Conservation (phyloP, 2,113 vertebrate species). For the Propithecus coquereli region DNA sequence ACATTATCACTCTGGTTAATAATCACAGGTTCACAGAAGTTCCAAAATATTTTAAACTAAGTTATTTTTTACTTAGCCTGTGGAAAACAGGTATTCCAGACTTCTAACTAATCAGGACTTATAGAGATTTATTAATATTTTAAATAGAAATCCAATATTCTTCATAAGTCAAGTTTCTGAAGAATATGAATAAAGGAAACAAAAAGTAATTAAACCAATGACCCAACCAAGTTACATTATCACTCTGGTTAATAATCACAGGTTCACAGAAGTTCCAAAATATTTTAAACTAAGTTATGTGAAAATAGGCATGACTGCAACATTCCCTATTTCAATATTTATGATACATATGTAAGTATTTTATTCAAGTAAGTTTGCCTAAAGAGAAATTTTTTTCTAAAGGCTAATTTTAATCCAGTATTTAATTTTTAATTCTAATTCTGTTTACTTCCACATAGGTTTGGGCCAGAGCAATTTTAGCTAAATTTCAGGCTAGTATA, state of each 20-base stretch:
- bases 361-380: not conserved
- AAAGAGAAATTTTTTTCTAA: constrained; percentile 2
- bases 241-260: not conserved
- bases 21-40: not conserved
- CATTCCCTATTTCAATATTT: not conserved
- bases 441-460: constrained; percentile 9
- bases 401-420: not conserved
- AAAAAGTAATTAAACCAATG: constrained; percentile 47
- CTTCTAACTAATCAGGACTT: not conserved
- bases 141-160: constrained; percentile 27
- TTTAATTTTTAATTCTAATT: constrained; percentile 37
- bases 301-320: not conserved
- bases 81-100: not conserved
- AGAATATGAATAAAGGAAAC: constrained; percentile 5
- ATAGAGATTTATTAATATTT: not conserved
- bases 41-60: constrained; percentile 23
- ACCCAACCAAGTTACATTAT: not conserved
- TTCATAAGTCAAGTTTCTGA: constrained; percentile 40
- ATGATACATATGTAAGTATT: not conserved
- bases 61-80: not conserved
- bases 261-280: not conserved
- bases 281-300: not conserved
- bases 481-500: not conserved
- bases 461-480: not conserved
- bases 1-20: not conserved